These are phyloP conservation scores for Gastrophysa polygoni DNA, from an alignment of 2,888 invertebrate species.

Conservation along the genomic window DNA sequence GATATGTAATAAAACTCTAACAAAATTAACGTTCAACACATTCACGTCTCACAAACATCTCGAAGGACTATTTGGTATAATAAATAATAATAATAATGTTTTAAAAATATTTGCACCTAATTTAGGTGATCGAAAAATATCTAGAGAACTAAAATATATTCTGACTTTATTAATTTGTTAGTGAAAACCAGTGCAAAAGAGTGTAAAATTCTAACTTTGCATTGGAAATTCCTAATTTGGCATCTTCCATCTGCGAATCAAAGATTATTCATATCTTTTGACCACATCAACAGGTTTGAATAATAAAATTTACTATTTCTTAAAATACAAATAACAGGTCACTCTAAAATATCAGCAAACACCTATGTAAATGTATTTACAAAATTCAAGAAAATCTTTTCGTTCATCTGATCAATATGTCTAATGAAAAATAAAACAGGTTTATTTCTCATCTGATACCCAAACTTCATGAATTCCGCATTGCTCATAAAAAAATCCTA, in stretches of 20 bases:
- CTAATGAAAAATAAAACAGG: no score
- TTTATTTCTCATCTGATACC: no score
- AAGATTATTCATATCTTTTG: no score
- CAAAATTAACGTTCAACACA: constrained; percentile 25
- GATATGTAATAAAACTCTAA: constrained; percentile 33
- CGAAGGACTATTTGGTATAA: constrained; percentile 2
- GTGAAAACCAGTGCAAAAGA: not conserved
- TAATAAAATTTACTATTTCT: no score
- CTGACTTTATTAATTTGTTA: not conserved
- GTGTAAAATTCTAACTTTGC: not conserved
- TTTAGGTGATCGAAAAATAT: not conserved
- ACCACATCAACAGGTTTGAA: no score
- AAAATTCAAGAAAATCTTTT: no score
- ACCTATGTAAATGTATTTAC: no score
- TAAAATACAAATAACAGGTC: no score
- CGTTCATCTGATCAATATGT: no score
- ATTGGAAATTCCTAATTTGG: not conserved
- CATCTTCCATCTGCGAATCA: not conserved
- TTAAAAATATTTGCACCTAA: not conserved
- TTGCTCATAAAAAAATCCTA: not conserved
- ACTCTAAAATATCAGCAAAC: no score
- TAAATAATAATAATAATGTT: not conserved
- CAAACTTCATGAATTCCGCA: no score
- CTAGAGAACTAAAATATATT: no score
- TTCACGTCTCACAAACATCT: constrained; percentile 4